These are phyloP conservation scores for Tetheella fluctuosa DNA, from an alignment of 2,888 invertebrate species.

Conservation along the genomic window DNA sequence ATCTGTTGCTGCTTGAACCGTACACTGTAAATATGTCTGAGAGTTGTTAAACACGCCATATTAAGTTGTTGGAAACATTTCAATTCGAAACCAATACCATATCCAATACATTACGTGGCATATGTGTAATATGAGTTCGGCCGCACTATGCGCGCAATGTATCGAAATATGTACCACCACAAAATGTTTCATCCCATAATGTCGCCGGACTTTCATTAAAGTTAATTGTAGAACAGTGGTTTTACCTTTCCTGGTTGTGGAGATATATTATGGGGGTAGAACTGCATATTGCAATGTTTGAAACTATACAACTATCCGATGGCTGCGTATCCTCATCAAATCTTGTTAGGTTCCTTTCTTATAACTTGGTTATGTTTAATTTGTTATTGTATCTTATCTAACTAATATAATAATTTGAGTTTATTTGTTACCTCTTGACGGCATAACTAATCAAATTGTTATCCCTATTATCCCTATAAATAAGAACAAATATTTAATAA, in stretches of 20 bases:
- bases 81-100: conserved; percentile 30
- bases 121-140: conserved; percentile 20
- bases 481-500: no score
- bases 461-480: no score
- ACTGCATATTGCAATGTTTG: neutral
- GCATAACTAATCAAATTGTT: no score
- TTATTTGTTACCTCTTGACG: no score
- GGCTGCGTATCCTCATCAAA: no score
- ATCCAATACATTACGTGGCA: conserved; percentile 27
- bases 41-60: conserved; percentile 24
- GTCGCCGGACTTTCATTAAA: conserved; percentile 27
- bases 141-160: conserved; percentile 18
- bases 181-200: conserved; percentile 26
- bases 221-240: conserved; percentile 6
- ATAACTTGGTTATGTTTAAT: no score
- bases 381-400: no score
- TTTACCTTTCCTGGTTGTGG: neutral
- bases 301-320: neutral
- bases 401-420: no score
- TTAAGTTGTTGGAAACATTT: conserved; percentile 27
- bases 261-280: neutral
- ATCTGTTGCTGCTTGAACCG: neutral
- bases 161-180: conserved; percentile 10
- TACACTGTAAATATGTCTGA: neutral
- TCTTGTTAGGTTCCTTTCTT: no score